Evolutionary conservation across 1,140 invertebrate species (phyloP), one percentile per base, ranked within the genome.

Genomic region (Drosophila truncata): DNA sequence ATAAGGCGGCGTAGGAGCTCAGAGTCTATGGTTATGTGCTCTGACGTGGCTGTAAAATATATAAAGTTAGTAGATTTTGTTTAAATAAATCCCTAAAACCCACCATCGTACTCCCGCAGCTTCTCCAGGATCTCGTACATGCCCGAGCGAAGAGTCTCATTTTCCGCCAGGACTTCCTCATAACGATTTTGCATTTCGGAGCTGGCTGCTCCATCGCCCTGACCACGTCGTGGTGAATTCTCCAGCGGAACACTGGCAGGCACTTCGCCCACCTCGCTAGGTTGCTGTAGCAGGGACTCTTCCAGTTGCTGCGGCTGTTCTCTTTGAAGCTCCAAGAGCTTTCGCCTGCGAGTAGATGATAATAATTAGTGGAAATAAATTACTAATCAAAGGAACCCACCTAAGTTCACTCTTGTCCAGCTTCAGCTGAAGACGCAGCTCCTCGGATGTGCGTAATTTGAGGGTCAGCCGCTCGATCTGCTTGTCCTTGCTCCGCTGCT

Each of bases 61-160:
- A 16, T 11, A 4, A n/a, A 39, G 37, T 11, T 6, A 7, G 57
- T 4, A 18, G 7, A 44, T 8, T 46, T 11, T 2, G 1, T 18
- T 27, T 4, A 33, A 49, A 2, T 8, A 54, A 20, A 16, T 7
- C 2, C 10, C 0, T 8, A 0, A 0, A 57, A 74, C 77, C 63
- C 80, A 95, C 95, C 94, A 92, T 95, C 94, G 90, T 95, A 94
- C 75, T 94, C 93, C n/a, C 93, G 92, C 63, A 95, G 92, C 83
- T 95, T 94, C 62, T 95, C 95, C 62, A 95, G 79, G 47, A 95
- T 95, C 81, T 95, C 95, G 74, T 95, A 94, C 93, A 95, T 94
- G 44, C 95, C 95, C 60, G 93, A 94, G 31, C 95, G 93, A 4
- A 95, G 85, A 2, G 94, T 94, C 71, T 95, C 94, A 80, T 95